These are phyloP conservation scores for Brachylomia viminalis DNA, from an alignment of 2,888 invertebrate species.

Conservation along the genomic window DNA sequence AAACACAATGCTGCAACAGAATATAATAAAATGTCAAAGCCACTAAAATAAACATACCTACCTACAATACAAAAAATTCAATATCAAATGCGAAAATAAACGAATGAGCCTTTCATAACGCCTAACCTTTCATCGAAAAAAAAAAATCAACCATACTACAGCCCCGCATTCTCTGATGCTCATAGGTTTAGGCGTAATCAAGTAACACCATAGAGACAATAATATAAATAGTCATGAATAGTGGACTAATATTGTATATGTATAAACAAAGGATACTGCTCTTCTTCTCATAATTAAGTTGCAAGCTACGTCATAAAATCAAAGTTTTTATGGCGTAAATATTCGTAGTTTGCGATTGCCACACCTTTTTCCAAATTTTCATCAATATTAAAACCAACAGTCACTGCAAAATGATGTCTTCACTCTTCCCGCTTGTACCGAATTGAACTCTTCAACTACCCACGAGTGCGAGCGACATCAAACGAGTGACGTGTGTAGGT, in stretches of 20 bases:
- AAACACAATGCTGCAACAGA: too few species aligned
- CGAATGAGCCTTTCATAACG: too few species aligned
- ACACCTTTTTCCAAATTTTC: too few species aligned
- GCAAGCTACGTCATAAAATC: neutral
- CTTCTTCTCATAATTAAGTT: neutral
- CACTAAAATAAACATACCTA: too few species aligned
- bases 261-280: neutral
- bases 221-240: neutral
- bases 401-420: neutral
- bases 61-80: too few species aligned
- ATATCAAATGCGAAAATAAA: too few species aligned
- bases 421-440: constrained; percentile 17
- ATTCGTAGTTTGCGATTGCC: neutral
- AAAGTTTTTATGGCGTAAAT: neutral
- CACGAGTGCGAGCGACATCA: constrained; percentile 28
- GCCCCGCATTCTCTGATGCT: neutral
- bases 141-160: neutral
- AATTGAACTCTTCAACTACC: constrained; percentile 23
- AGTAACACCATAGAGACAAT: too few species aligned
- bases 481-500: constrained; percentile 39
- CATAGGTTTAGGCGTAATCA: neutral
- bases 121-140: too few species aligned
- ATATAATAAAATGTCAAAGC: too few species aligned
- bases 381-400: neutral
- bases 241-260: too few species aligned